Base-by-base conservation (phyloP, 2,888 invertebrate species). In the Drosophila mettleri region DNA sequence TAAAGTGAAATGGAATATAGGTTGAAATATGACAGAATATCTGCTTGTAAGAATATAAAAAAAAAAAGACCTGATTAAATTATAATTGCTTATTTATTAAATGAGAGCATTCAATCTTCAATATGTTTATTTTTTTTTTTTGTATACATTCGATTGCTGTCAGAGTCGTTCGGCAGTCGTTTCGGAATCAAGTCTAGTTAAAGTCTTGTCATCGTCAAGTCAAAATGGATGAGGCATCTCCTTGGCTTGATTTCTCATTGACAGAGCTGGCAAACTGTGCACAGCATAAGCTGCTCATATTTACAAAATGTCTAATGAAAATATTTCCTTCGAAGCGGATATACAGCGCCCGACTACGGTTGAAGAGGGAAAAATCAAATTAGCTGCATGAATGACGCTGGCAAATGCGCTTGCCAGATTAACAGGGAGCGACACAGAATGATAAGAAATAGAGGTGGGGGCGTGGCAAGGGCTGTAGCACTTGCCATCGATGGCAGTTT, bases 231-330 rank as follows among this genome's bases (percentile, higher is more conserved):
- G 16, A 10, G 34, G 43, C 33, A 43, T 20, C 29, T 39, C 22
- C 58, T 70, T 59, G 48, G 34, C 71, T 66, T 78, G 80, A 83
- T 78, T 80, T 69, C 69, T 48, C 83, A 71, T 68, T 71, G 74
- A 68, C 64, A 36, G 54, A 48, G 53, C 29, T 59, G 68, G 48
- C 74, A 75, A 65, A 64, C 64, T 72, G 33, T 33, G 61, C 54
- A 51, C 51, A 68, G 64, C 64, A 18, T 45, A 83, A 86, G 86
- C 81, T 72, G 79, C 78, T 84, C 83, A 84, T 84, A 84, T 84
- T 86, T 84, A 81, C 80, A 77, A 84, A 84, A 86, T 77, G 84
- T 84, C 86, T 86, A 86, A 84, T 84, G 86, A 86, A 84, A 84
- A 81, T 84, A 84, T 84, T 86, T 84, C 70, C 79, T 75, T 52